phyloP scores from a whole-genome alignment of 2,888 invertebrate genomes.

The Bombylius major region DNA sequence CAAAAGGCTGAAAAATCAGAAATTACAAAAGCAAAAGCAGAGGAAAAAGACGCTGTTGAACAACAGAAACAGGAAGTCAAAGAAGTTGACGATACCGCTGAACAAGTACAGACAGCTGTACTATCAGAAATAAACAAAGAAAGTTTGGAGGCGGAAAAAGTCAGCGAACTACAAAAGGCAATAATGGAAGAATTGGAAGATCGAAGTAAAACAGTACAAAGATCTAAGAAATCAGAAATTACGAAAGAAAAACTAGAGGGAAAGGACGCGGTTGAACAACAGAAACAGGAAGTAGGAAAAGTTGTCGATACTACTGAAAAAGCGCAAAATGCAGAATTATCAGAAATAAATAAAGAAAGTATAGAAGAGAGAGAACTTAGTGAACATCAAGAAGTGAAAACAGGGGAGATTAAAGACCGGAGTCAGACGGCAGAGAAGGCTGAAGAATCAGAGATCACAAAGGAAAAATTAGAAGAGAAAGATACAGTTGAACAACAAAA shows the following conservation, averaged over 20 bases:
- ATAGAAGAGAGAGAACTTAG: neutral
- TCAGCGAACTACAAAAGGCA: conserved; percentile 1
- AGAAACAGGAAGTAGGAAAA: neutral
- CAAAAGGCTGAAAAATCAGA: neutral
- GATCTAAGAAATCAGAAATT: neutral
- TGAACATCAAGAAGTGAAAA: neutral
- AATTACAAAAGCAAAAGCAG: neutral
- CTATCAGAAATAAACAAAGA: neutral
- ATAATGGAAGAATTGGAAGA: conserved; percentile 8
- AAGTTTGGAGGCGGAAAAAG: too few species aligned
- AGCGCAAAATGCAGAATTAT: neutral
- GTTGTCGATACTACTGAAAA: neutral
- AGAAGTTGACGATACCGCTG: neutral
- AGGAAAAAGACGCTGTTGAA: neutral
- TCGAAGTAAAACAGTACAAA: neutral
- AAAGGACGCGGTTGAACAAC: neutral
- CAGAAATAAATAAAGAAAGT: neutral
- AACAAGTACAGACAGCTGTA: conserved; percentile 1
- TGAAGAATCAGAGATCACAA: neutral
- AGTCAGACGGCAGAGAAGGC: neutral
- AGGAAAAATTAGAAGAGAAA: neutral
- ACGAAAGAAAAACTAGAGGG: neutral
- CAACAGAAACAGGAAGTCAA: neutral
- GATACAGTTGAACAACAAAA: too few species aligned
- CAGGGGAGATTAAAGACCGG: conserved; percentile 6